phyloP scores from a whole-genome alignment of 2,113 vertebrate genomes.

The Australoheros scitulus region DNA sequence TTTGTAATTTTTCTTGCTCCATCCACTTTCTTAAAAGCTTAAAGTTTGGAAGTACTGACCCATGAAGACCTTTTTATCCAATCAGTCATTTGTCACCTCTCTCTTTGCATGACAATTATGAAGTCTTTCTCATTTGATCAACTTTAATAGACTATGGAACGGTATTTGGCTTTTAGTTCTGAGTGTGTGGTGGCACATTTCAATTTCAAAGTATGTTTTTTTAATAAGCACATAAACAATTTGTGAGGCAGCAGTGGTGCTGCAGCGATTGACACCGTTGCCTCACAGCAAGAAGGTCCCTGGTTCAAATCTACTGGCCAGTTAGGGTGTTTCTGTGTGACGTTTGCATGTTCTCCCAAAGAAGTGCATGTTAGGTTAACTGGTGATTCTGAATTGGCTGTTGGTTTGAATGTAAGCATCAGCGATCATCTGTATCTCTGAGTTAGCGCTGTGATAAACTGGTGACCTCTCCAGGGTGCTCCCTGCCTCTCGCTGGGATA shows the following conservation, averaged over 20 bases:
- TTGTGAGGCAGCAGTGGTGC: neutral
- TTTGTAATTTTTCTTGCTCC: neutral
- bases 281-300: neutral
- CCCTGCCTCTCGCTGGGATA: neutral
- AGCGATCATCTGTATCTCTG: neutral
- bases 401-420: neutral
- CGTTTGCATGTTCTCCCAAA: neutral
- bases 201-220: neutral
- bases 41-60: constrained; percentile 9
- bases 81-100: constrained; percentile 20
- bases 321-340: neutral
- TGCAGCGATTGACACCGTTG: neutral
- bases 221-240: neutral
- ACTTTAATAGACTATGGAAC: constrained; percentile 1
- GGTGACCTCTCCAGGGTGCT: neutral
- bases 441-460: neutral
- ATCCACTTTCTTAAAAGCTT: constrained; percentile 7
- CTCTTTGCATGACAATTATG: constrained; percentile 20
- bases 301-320: neutral
- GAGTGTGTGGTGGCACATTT: neutral
- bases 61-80: neutral
- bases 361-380: neutral
- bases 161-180: neutral
- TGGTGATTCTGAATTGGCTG: neutral
- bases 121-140: constrained; percentile 19